Evolutionary conservation across 2,797 vertebrate genomes (phyloP).

Genomic region (Ciconia nigra): DNA sequence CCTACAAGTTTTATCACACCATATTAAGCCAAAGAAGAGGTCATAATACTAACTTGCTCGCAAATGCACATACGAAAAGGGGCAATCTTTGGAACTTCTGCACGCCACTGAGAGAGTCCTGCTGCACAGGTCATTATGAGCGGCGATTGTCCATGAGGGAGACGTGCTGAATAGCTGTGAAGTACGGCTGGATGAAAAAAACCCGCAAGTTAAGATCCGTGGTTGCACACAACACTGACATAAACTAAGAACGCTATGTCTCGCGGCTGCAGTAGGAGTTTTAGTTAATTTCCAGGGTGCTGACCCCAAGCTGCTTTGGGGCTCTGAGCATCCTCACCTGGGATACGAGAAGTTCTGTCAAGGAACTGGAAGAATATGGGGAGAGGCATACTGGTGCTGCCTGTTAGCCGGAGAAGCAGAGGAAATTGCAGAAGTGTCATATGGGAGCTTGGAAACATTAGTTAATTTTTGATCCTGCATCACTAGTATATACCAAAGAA

Average conservation of each 20-base stretch:
- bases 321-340: not conserved
- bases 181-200: not conserved
- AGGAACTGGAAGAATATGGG: not conserved
- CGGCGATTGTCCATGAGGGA: not conserved
- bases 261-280: not conserved
- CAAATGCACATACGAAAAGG: not conserved
- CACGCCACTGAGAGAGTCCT: not conserved
- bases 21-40: not conserved
- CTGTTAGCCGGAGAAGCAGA: not conserved
- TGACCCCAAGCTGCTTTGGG: not conserved
- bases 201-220: fast-evolving
- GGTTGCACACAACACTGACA: not conserved
- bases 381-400: not conserved
- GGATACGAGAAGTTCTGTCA: not conserved
- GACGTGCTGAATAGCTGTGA: not conserved
- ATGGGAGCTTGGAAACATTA: not conserved
- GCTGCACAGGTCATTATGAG: not conserved
- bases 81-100: not conserved
- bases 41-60: not conserved
- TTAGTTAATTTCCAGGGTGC: not conserved
- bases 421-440: not conserved
- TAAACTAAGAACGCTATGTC: fast-evolving
- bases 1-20: not conserved
- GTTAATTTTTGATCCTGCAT: not conserved
- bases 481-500: not conserved